Base-by-base conservation (phyloP, 1,140 invertebrate species). In the Bombus breviceps region DNA sequence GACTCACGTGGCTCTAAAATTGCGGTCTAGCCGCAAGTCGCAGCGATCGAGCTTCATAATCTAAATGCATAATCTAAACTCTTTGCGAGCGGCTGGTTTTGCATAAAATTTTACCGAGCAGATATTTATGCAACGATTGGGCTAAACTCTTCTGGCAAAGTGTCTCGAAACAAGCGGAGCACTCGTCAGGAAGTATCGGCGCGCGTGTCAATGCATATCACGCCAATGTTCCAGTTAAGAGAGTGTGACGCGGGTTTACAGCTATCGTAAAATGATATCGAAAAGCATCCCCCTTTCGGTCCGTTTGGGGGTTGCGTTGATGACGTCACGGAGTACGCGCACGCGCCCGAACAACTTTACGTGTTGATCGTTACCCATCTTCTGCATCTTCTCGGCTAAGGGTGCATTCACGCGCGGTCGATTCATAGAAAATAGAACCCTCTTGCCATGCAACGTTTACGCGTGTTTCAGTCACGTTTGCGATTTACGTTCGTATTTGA, bases 291-390 rank as follows among this genome's bases (percentile, higher is more conserved):
- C 69, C 34, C 66, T 37, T 41, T 53, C 37, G 22, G 22, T 53
- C 22, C 39, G 39, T n/a, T n/a, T 5, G 18, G 34, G 80, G 68
- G 13, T 66, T 89, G 81, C 83, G 71, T 86, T 76, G 47, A 53
- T 91, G 90, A 92, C 90, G 89, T 92, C 89, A 91, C 41, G 39
- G 59, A 53, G 28, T 72, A 39, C 74, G 86, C 90, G 91, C 91
- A 88, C 68, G 91, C 91, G 90, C 89, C 75, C 28, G 59, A 80
- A 88, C 59, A 72, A 28, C 69, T 71, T 89, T 86, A 91, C 91
- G 86, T 89, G 92, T 92, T 92, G 89, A 92, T 92, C 92, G 92
- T 92, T 92, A 92, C 82, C 85, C 84, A 87, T 69, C 80, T 88
- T 87, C 80, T 71, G 66, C 87, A 73, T 57, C 57, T 47, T 41